Evolutionary conservation across 2,888 invertebrate genomes (phyloP).

Genomic region (Drosophila mimetica): DNA sequence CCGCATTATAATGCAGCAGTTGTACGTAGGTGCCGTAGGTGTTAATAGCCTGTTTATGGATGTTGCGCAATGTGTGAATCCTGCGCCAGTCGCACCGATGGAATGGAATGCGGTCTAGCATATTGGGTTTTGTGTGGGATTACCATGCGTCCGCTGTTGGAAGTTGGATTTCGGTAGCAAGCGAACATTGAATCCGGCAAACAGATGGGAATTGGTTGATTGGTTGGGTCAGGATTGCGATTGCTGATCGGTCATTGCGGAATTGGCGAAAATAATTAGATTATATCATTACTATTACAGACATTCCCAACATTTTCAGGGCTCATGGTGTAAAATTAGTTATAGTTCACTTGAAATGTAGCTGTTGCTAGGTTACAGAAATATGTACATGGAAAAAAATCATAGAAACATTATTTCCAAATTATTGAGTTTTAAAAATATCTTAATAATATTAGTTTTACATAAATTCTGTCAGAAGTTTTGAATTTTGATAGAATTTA

Average conservation of each 20-base stretch:
- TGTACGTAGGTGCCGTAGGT: conserved; percentile 52
- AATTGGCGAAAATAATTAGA: not conserved
- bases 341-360: no score
- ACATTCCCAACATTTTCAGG: not conserved
- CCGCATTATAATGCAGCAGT: conserved; percentile 34
- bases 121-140: conserved; percentile 15
- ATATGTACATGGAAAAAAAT: no score
- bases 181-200: conserved; percentile 6
- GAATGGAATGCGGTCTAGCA: conserved; percentile 19
- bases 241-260: conserved; percentile 8
- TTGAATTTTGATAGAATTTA: no score
- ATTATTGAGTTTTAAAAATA: no score
- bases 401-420: no score
- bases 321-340: no score
- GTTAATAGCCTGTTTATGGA: conserved; percentile 62
- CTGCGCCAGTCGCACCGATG: conserved; percentile 7
- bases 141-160: conserved; percentile 2
- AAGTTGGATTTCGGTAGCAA: not conserved
- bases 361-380: no score
- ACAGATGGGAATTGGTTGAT: conserved; percentile 8
- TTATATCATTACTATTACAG: not conserved
- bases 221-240: conserved; percentile 3
- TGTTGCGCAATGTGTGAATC: conserved; percentile 47
- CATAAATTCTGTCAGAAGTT: no score
- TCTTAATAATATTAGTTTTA: no score